phyloP scores from a whole-genome alignment of 1,140 invertebrate genomes.

The Leptestheria dahalacensis region DNA sequence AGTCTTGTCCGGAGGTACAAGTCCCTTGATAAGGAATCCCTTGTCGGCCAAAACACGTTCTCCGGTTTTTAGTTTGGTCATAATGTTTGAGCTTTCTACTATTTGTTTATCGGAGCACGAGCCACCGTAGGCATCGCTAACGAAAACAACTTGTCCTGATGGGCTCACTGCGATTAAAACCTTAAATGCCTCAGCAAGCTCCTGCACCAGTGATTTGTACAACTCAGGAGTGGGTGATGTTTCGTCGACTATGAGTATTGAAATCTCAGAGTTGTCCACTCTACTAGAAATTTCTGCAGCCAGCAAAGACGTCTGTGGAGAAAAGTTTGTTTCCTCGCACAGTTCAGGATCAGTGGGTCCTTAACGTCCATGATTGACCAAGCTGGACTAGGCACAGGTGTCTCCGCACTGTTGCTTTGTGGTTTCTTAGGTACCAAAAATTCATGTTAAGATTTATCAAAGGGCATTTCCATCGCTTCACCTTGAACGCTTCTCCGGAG shows the following conservation, averaged over 20 bases:
- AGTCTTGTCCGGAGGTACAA: not conserved
- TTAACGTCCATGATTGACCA: too few species aligned
- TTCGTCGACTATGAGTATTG: not conserved
- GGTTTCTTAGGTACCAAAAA: too few species aligned
- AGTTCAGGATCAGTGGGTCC: too few species aligned
- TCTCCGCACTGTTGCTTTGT: too few species aligned
- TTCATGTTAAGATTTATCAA: not conserved
- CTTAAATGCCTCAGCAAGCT: not conserved
- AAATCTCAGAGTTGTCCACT: not conserved
- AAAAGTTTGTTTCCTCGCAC: too few species aligned
- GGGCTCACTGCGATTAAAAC: not conserved
- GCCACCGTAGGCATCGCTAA: not conserved
- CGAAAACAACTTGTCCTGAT: not conserved
- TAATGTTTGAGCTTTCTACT: not conserved
- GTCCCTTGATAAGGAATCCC: not conserved
- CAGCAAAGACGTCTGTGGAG: too few species aligned
- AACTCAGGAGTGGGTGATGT: not conserved
- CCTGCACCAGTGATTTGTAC: not conserved
- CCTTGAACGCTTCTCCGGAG: too few species aligned
- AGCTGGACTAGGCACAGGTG: too few species aligned
- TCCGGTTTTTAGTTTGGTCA: not conserved
- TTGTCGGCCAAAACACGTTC: slow-evolving; percentile 6
- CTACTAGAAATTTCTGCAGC: not conserved
- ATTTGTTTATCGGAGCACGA: not conserved
- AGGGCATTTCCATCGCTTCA: not conserved